Conservation (phyloP, 2,888 invertebrate species). For the Abrostola tripartita region DNA sequence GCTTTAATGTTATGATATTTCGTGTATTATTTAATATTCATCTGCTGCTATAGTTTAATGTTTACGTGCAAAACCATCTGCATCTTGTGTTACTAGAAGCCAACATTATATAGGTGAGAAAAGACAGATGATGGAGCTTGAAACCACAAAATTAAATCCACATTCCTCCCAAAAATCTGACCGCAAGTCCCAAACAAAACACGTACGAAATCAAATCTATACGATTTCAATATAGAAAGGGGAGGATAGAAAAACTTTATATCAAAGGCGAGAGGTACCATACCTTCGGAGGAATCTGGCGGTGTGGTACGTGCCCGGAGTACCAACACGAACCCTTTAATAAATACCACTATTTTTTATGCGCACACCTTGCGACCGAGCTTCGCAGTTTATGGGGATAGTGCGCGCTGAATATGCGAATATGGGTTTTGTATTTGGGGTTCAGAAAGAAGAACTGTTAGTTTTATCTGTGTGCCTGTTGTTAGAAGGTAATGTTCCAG, state of each 20-base stretch:
- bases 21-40: no score
- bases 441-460: constrained; percentile 6
- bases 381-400: constrained; percentile 75
- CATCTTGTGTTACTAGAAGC: no score
- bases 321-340: constrained; percentile 76
- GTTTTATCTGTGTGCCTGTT: constrained; percentile 6
- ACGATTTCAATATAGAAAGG: constrained; percentile 80
- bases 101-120: no score
- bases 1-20: neutral
- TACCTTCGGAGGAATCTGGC: constrained; percentile 82
- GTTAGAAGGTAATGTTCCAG: neutral
- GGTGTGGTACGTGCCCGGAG: constrained; percentile 75
- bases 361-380: constrained; percentile 81
- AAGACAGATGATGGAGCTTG: neutral
- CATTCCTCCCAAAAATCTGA: constrained; percentile 30
- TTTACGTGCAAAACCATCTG: no score
- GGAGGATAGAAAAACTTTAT: constrained; percentile 74
- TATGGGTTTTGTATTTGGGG: constrained; percentile 27
- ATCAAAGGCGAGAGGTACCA: constrained; percentile 69
- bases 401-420: constrained; percentile 78
- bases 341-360: constrained; percentile 84
- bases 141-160: constrained; percentile 3
- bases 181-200: constrained; percentile 52
- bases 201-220: constrained; percentile 66
- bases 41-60: no score